Evolutionary conservation across 2,888 invertebrate species (phyloP), one percentile per base, ranked within the genome.

Genomic region (Meteorus cinctellus): DNA sequence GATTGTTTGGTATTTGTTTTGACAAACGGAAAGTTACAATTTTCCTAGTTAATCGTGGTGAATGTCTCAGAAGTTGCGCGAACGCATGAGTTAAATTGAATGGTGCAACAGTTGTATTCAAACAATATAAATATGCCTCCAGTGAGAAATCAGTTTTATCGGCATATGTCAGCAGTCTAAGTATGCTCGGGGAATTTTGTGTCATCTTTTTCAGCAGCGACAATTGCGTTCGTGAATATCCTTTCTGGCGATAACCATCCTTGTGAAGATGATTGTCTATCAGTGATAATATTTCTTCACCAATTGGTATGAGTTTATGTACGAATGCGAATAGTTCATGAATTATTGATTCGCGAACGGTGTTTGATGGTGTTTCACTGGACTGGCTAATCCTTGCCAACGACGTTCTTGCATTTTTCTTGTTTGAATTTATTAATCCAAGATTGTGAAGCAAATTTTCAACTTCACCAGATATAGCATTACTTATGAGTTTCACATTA

Each of bases 1-100:
- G 34, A 55, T 59, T n/a, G 19, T 66, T 66, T 1, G 70, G 55
- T 1, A 80, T 67, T 5, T 67, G n/a, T 63, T 65, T 79, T 0
- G 48, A 59, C 2, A 84, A 29, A 5, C 60, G 78, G 1, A 41
- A 75, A 29, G 34, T 72, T 1, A 83, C 36, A 0, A 34, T 76
- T 55, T 65, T 75, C 0, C 80, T 1, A 0, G 71, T 71, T 0
- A 31, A 10, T n/a, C 76, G 27, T 0, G 80, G 80, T 1, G 81
- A 27, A 36, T 68, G 45, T 63, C 72, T 80, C 1, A 76, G 63
- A n/a, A 84, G 41, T 5, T 80, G 76, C 12, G 68, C 59, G 2
- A 82, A 5, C 1, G 78, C 68, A 63, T 55, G 66, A 16, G 63
- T 55, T 1, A 84, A 2, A 34, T 78, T 62, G 29, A 78, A 80